Evolutionary conservation across 2,888 invertebrate genomes (phyloP), one percentile per base, ranked within the genome.

Genomic region (Ophioninae sp.): DNA sequence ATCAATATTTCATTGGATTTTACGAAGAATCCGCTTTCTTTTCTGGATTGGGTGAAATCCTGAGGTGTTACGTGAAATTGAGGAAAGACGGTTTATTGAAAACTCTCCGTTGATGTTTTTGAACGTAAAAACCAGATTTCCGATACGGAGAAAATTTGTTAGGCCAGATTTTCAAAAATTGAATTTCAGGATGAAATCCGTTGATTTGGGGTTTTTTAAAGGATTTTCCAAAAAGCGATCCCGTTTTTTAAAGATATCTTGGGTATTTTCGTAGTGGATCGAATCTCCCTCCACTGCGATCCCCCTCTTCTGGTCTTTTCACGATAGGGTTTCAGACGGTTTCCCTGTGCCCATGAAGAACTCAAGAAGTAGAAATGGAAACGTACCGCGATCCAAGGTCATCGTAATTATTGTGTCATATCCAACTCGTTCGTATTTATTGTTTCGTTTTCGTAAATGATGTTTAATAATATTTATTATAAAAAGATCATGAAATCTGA

Each of bases 21-120:
- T 8, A 10, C 44, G 30, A n/a, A 23, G 22, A 44, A 61, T 41
- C 63, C 17, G 22, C 8, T 41, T 63, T 20, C 61, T 73, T 39
- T 41, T 5, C 10, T 3, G 37, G 58, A 17, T 20, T 23, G n/a
- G 39, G 41, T 23, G 61, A 72, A 72, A 65, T 56, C 67, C 30
- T 65, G 44, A 20, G 13, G 22, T 17, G 23, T 5, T 51, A 51
- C 58, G 85, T 87, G 88, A 85, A 88, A 88, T 87, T 86, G 85
- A 88, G 86, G 85, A 87, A 77, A 64, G 86, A 71, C 30, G 58
- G 51, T 64, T 64, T 37, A n/a, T 6, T 10, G 56, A 30, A 30
- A 30, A 30, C 30, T 1, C 51, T 6, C 3, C 51, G 17, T 51
- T 51, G 0, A 13, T 44, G 13, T 17, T 51, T 17, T 2, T 17